Percentiles rank a stretch among this genome's conserved stretches.
phyloP scores from a whole-genome alignment of 2,888 invertebrate genomes.

The Mesochorus sp. region DNA sequence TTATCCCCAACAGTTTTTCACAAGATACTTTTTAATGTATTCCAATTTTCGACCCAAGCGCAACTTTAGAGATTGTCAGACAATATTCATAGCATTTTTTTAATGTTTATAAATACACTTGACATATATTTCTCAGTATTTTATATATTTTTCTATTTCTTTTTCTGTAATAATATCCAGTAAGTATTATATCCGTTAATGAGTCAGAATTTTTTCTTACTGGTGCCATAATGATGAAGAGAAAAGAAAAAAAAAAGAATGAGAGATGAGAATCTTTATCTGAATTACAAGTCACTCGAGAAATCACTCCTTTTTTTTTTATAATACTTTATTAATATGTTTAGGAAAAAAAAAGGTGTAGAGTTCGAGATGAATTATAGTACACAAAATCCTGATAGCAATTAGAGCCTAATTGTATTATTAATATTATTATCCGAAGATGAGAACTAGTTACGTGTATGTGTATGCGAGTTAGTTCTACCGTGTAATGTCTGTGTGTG shows the following conservation, averaged over 20 bases:
- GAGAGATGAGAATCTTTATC: constrained; percentile 22
- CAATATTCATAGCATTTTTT: too few species aligned
- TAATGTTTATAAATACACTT: too few species aligned
- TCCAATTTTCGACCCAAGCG: too few species aligned
- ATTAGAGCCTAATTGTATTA: constrained; percentile 51
- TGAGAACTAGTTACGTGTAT: constrained; percentile 38
- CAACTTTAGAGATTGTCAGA: too few species aligned
- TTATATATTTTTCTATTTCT: background rate
- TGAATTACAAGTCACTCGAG: constrained; percentile 7
- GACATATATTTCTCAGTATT: background rate
- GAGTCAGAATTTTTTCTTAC: constrained; percentile 18
- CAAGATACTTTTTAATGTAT: too few species aligned
- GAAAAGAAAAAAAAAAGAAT: constrained; percentile 20
- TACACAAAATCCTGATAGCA: constrained; percentile 11
- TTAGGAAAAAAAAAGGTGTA: background rate
- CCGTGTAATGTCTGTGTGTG: constrained; percentile 3
- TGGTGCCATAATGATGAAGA: background rate
- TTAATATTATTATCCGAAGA: constrained; percentile 44
- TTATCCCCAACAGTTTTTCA: too few species aligned
- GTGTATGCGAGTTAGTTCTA: constrained; percentile 1
- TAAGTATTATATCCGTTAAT: constrained; percentile 42
- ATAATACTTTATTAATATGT: too few species aligned
- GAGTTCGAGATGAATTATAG: background rate
- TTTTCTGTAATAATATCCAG: constrained; percentile 29
- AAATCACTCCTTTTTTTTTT: too few species aligned